Evolutionary conservation across 64 coral and sea anemone species (phyloP).

Genomic region (Actinia tenebrosa): DNA sequence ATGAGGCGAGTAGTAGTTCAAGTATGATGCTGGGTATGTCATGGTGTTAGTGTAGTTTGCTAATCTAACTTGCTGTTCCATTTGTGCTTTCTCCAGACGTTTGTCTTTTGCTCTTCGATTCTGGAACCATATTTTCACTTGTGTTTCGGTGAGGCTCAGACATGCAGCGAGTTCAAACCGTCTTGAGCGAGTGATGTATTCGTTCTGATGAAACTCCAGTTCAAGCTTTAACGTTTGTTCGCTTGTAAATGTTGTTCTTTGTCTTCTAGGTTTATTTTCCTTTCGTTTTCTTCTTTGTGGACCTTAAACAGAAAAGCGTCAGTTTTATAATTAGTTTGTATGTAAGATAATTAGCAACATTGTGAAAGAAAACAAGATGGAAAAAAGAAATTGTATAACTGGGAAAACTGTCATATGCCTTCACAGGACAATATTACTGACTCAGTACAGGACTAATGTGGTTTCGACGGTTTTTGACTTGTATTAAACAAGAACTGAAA

Average conservation of each 20-base stretch:
- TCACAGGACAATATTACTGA: neutral
- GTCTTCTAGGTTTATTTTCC: slow-evolving; percentile 86
- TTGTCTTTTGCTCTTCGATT: slow-evolving; percentile 99
- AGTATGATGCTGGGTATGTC: slow-evolving; percentile 76
- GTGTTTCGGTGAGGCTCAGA: slow-evolving; percentile 90
- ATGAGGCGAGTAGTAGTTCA: slow-evolving; percentile 75
- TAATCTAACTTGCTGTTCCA: slow-evolving; percentile 94
- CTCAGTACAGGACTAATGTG: neutral
- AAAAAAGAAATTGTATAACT: neutral
- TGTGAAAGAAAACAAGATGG: neutral
- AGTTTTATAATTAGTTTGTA: neutral
- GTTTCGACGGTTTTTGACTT: neutral
- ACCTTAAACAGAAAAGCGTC: slow-evolving; percentile 36
- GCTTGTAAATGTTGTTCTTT: slow-evolving; percentile 97
- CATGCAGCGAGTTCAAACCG: slow-evolving; percentile 97
- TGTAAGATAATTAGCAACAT: neutral
- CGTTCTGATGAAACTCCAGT: slow-evolving; percentile 97
- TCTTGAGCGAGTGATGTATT: slow-evolving; percentile 97
- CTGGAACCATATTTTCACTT: slow-evolving; percentile 99
- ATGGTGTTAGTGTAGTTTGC: slow-evolving; percentile 71
- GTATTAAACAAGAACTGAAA: neutral
- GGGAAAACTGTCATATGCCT: neutral
- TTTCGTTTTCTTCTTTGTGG: slow-evolving; percentile 87
- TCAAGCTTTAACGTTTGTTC: slow-evolving; percentile 97
- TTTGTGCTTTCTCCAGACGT: slow-evolving; percentile 95